Evolutionary conservation across 2,888 invertebrate species (phyloP).

Genomic region (Lagria hirta): DNA sequence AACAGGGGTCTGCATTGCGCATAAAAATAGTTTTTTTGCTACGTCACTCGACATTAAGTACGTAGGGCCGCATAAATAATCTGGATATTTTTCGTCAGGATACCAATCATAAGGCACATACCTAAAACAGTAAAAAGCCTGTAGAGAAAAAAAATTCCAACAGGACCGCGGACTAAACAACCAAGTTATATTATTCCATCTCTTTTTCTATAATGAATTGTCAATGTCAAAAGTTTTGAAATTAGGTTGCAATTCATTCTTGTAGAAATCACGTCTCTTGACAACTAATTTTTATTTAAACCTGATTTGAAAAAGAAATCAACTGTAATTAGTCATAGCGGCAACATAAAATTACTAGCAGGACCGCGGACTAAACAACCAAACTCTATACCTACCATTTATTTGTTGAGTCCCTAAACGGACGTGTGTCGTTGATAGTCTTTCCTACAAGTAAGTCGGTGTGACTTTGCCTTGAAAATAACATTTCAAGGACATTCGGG

Average conservation of each 20-base stretch:
- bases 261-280: too few species aligned
- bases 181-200: too few species aligned
- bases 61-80: conserved; percentile 79
- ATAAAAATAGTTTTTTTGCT: conserved; percentile 64
- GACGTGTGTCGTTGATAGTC: conserved; percentile 74
- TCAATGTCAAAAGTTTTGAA: too few species aligned
- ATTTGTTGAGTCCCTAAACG: conserved; percentile 69
- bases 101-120: conserved; percentile 81
- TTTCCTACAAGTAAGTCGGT: conserved; percentile 67
- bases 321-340: background rate
- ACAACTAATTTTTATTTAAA: too few species aligned
- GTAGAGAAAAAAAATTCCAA: background rate
- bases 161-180: too few species aligned
- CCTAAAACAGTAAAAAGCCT: conserved; percentile 52
- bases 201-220: too few species aligned
- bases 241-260: too few species aligned
- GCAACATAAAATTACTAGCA: background rate
- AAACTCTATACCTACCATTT: conserved; percentile 77
- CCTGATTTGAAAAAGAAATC: too few species aligned
- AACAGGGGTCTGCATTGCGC: conserved; percentile 67
- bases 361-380: too few species aligned
- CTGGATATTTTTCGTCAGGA: conserved; percentile 69
- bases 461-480: background rate
- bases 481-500: conserved; percentile 14
- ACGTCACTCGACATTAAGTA: conserved; percentile 73